Evolutionary conservation across 2,797 vertebrate genomes (phyloP).

Genomic region (Eulemur rubriventer): DNA sequence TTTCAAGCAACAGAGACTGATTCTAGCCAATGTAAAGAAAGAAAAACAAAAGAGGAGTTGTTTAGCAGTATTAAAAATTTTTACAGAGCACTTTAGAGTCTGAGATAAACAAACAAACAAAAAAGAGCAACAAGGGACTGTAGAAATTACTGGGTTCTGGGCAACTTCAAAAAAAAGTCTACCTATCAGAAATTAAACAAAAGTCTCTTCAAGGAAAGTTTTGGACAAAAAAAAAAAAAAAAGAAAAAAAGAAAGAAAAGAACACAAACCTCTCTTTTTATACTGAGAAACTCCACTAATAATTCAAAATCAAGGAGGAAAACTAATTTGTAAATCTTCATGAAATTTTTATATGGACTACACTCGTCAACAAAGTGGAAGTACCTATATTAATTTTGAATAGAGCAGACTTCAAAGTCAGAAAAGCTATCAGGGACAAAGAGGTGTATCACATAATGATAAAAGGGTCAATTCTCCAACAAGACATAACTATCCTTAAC

Average conservation of each 20-base stretch:
- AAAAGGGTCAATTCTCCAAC: not conserved
- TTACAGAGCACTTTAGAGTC: not conserved
- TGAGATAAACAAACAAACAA: not conserved
- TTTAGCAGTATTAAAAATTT: not conserved
- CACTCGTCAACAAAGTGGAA: not conserved
- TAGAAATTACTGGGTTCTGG: not conserved
- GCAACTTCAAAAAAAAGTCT: not conserved
- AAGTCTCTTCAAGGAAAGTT: not conserved
- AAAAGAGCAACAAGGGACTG: not conserved
- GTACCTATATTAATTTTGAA: not conserved
- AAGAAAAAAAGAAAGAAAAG: too few relatives aligned
- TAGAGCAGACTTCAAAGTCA: not conserved
- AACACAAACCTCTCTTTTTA: not conserved
- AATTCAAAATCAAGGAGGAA: not conserved
- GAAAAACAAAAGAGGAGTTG: not conserved
- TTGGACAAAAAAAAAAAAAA: not conserved
- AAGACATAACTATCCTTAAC: not conserved
- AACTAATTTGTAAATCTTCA: not conserved
- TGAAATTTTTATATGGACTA: not conserved
- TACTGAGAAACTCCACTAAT: not conserved
- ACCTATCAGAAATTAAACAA: not conserved
- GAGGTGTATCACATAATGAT: not conserved
- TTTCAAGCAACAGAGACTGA: not conserved
- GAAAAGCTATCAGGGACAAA: not conserved
- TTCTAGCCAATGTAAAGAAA: not conserved